phyloP scores from a whole-genome alignment of 2,797 vertebrate species.

The Channallabes apus region DNA sequence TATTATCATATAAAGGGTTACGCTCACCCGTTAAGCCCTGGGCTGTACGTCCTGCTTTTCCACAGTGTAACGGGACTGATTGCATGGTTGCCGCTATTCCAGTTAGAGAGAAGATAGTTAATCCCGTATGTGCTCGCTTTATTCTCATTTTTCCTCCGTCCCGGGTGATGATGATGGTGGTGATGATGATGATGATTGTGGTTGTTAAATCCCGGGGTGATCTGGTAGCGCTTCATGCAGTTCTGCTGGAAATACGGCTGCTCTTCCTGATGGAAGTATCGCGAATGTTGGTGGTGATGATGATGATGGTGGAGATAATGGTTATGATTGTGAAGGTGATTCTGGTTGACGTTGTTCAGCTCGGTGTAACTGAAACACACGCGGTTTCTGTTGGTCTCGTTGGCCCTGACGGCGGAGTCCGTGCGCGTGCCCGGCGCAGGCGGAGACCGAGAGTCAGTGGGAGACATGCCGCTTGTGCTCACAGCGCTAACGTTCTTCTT shows the following conservation, averaged over 20 bases:
- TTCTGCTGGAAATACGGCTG: conserved; percentile 64
- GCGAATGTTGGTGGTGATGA: conserved; percentile 10
- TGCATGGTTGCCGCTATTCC: conserved; percentile 73
- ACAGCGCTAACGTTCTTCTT: conserved; percentile 53
- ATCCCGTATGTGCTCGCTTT: conserved; percentile 97
- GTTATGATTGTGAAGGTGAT: conserved; percentile 60
- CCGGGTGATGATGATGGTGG: conserved; percentile 83
- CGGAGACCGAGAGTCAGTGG: conserved; percentile 81
- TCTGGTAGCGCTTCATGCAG: conserved; percentile 69
- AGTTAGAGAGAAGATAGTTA: conserved; percentile 90
- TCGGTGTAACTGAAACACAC: conserved; percentile 76
- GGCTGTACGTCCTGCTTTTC: conserved; percentile 89
- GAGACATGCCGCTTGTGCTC: conserved; percentile 64
- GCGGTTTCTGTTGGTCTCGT: conserved; percentile 67
- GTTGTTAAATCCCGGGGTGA: conserved; percentile 65
- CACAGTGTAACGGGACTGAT: conserved; percentile 88
- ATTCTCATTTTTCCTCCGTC: conserved; percentile 94
- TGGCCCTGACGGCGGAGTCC: conserved; percentile 76
- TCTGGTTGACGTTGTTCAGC: conserved; percentile 69
- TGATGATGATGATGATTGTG: conserved; percentile 53
- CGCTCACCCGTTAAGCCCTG: conserved; percentile 90
- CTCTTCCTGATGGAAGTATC: conserved; percentile 65
- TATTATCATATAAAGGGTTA: background rate
- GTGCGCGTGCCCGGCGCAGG: conserved; percentile 77
- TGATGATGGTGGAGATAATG: conserved; percentile 50